Percentiles rank a stretch among this genome's conserved stretches.
These are phyloP conservation scores for Heliocidaris tuberculata DNA, from an alignment of 35 echinoderm and acorn worm genomes.

Conservation along the genomic window DNA sequence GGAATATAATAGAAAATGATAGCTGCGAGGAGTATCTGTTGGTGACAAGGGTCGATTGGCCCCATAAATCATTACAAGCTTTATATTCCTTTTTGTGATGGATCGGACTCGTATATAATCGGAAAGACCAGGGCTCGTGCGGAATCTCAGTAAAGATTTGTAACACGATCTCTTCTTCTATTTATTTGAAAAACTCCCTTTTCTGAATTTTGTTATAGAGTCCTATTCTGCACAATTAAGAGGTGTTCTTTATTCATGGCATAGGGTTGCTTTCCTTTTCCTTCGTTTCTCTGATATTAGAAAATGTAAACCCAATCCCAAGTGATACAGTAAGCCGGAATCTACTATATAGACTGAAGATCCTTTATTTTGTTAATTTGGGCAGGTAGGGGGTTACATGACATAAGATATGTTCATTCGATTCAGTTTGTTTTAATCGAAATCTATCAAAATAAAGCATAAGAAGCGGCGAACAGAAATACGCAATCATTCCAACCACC, in stretches of 20 bases:
- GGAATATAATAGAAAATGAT: not conserved
- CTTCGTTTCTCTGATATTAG: conserved; percentile 1
- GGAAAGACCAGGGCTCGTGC: not conserved
- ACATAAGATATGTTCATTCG: conserved; percentile 22
- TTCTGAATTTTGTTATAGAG: not conserved
- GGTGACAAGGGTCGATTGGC: conserved; percentile 27
- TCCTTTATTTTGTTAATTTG: conserved; percentile 32
- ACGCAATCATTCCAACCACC: not conserved
- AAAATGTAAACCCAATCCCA: not conserved
- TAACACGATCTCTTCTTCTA: not conserved
- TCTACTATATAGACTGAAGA: not conserved
- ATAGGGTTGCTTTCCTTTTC: not conserved
- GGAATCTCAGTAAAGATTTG: not conserved
- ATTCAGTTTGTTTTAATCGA: conserved; percentile 35
- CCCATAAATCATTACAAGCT: conserved; percentile 16
- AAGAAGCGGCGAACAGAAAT: not conserved
- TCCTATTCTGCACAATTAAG: not conserved
- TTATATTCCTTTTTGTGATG: not conserved
- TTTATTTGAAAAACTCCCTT: not conserved
- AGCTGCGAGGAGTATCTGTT: not conserved
- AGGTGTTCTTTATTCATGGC: not conserved
- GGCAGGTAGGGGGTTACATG: not conserved
- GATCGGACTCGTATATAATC: not conserved
- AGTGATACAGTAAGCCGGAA: not conserved
- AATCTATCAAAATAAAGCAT: conserved; percentile 43